Conservation (phyloP, 2,888 invertebrate species). For the Spilarctia lutea region DNA sequence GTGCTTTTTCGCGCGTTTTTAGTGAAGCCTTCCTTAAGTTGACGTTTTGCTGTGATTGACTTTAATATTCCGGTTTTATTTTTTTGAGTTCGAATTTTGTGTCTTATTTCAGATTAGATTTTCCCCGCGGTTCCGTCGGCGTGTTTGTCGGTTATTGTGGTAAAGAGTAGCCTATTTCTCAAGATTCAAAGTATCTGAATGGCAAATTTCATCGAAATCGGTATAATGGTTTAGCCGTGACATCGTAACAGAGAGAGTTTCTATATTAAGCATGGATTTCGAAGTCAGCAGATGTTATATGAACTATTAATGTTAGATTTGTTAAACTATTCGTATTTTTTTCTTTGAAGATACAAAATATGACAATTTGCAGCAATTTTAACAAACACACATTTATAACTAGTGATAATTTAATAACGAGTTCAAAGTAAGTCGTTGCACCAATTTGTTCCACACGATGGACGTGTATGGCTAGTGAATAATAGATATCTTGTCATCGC, state of each 20-base stretch:
- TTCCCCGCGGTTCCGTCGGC: too few relatives aligned
- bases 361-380: background rate
- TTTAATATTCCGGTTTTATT: background rate
- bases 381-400: background rate
- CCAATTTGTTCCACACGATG: background rate
- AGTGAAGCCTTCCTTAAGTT: too few relatives aligned
- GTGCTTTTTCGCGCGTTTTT: too few relatives aligned
- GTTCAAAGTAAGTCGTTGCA: background rate
- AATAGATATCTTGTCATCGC: conserved; percentile 1
- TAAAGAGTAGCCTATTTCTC: too few relatives aligned
- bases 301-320: background rate
- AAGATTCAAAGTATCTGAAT: too few relatives aligned
- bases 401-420: background rate
- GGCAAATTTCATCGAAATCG: too few relatives aligned
- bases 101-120: background rate
- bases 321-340: background rate
- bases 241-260: too few relatives aligned
- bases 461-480: background rate
- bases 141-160: too few relatives aligned
- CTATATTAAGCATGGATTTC: background rate
- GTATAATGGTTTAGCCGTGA: too few relatives aligned
- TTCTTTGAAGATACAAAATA: background rate
- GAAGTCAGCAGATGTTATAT: background rate
- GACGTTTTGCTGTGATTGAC: background rate
- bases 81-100: background rate